Evolutionary conservation across 2,888 invertebrate genomes (phyloP).

Genomic region (Adineta ricciae): DNA sequence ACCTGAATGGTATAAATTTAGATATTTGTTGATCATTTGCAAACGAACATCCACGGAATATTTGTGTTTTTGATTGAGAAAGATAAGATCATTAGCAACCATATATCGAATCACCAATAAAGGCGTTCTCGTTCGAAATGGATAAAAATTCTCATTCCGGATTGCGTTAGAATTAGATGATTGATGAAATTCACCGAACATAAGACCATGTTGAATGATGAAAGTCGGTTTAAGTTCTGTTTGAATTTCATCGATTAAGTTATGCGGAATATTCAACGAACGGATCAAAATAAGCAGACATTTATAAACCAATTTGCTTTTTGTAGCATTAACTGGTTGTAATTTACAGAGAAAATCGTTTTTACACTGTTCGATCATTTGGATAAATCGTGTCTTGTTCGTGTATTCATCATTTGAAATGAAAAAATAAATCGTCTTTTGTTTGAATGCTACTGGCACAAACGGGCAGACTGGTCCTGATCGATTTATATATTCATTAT

Average conservation of each 20-base stretch:
- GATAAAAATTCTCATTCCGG: not conserved
- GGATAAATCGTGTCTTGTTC: not conserved
- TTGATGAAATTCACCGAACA: not conserved
- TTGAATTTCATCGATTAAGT: not conserved
- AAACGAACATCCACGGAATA: not conserved
- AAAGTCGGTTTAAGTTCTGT: not conserved
- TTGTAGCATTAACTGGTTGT: not conserved
- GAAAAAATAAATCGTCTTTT: not conserved
- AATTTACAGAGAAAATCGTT: not conserved
- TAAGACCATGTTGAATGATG: not conserved
- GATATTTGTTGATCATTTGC: not conserved
- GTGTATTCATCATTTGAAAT: not conserved
- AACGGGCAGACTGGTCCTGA: not conserved
- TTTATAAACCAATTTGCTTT: not conserved
- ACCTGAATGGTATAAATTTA: not conserved
- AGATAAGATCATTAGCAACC: not conserved
- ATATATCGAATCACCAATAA: not conserved
- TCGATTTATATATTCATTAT: not conserved
- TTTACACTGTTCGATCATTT: not conserved
- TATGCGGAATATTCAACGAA: not conserved
- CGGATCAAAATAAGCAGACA: not conserved
- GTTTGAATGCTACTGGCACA: not conserved
- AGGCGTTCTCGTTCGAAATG: not conserved
- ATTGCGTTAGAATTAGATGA: not conserved
- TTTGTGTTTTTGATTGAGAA: not conserved